Evolutionary conservation across 2,113 vertebrate species (phyloP), one percentile per base, ranked within the genome.

Genomic region (Coptodon bakossiorum): DNA sequence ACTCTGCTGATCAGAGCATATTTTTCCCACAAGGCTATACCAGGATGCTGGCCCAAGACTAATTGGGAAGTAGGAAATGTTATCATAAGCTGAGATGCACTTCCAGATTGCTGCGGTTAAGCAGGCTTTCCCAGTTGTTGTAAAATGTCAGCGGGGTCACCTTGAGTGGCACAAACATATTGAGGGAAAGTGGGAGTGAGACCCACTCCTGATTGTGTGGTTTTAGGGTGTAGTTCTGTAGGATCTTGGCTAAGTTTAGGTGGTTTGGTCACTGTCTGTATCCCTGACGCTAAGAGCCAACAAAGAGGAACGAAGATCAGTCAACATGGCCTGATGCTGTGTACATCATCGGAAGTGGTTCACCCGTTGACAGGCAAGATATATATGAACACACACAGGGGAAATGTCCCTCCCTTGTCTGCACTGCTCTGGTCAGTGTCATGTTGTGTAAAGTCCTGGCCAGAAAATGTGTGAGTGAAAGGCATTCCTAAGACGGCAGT

Each of bases 401-500:
- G 78, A 88, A 88, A 66, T 85, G 43, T 87, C 81, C 89, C 88
- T 88, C 87, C 90, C 90, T 82, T 82, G 87, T 90, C 90, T 90
- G 29, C 48, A 76, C 53, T 81, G 76, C 80, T 93, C 92, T 95
- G 94, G 93, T 92, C 86, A 92, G 54, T 93, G 81, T 94, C 91
- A 90, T 71, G 24, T 50, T 89, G 78, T 54, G 81, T 80, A 87
- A 81, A 45, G 73, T 31, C 4, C n/a, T 84, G 81, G 85, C 81
- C 81, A 91, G 68, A 84, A 82, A 86, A 82, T 36, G 85, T 89
- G 84, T 90, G 71, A 88, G 54, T 45, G 68, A 50, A 61, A 88
- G 78, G 91, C 6, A 61, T 81, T 87, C 61, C 27, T 50, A 29
- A 85, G 81, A 91, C 53, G 86, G 36, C 38, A 76, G 19, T 48